These are phyloP conservation scores for Amniataba percoides DNA, from an alignment of 2,797 vertebrate genomes.

Conservation along the genomic window DNA sequence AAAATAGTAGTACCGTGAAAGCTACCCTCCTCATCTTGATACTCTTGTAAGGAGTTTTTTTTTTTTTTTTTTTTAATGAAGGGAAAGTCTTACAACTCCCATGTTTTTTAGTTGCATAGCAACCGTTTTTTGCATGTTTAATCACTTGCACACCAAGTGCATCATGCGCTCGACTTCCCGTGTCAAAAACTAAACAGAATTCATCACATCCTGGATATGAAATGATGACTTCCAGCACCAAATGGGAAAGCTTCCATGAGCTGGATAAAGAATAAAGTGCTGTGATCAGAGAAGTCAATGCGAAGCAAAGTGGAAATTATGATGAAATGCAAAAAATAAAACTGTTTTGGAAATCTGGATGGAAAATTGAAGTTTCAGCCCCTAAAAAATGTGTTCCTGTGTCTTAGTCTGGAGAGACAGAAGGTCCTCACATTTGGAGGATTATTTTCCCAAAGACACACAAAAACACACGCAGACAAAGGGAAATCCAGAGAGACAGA, in stretches of 20 bases:
- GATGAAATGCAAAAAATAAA: constrained; percentile 21
- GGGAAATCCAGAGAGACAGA: constrained; percentile 67
- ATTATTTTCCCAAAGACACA: constrained; percentile 20
- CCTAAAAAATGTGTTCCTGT: constrained; percentile 8
- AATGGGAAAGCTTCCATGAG: neutral
- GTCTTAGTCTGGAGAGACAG: constrained; percentile 2
- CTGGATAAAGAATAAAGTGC: neutral
- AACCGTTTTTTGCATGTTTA: constrained; percentile 14
- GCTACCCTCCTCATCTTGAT: neutral
- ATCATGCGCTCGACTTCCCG: neutral
- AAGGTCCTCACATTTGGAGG: constrained; percentile 23
- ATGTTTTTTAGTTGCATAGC: constrained; percentile 12
- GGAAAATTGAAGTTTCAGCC: neutral
- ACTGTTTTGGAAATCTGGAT: neutral
- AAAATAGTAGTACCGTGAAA: neutral
- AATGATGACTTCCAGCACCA: neutral
- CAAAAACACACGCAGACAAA: constrained; percentile 19
- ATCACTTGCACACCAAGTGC: neutral
- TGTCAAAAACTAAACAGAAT: neutral
- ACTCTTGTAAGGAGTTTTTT: neutral
- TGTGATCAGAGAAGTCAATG: neutral
- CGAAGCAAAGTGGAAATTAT: neutral
- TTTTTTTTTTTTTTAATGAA: neutral
- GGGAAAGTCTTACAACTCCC: neutral
- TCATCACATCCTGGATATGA: neutral